Evolutionary conservation across 2,797 vertebrate genomes (phyloP), one percentile per base, ranked within the genome.

Genomic region (Ara ararauna): DNA sequence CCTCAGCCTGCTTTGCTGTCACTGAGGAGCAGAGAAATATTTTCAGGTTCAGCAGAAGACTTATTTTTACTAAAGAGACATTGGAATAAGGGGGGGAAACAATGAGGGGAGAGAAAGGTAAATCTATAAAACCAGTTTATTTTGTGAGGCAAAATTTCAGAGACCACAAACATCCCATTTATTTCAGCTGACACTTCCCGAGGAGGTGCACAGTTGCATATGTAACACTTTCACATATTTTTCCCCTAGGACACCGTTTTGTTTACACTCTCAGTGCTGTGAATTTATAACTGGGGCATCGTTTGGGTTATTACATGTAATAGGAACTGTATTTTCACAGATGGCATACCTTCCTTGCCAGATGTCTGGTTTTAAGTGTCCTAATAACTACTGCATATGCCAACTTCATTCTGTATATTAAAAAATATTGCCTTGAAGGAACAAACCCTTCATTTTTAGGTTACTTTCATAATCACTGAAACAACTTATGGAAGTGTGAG

Each of bases 271-370:
- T 47, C 73, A 94, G 50, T 53, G 45, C 60, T 90, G 65, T 83
- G 64, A 96, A 96, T 90, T 65, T 86, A 87, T 86, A 94, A 79
- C 79, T 94, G 95, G 85, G 85, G 87, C 47, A 85, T 86, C 47
- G 62, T 94, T 93, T 93, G 65, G 71, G n/a, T 94, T 96, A 94
- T 91, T 94, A 54, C 58, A 88, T 70, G 77, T 79, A 93, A 93
- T 62, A 76, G 42, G 56, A 67, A 42, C 27, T 45, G 50, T 76
- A 75, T 94, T 96, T 96, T 95, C 95, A 94, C 90, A 97, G 94
- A 93, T 92, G 92, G 65, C 44, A 96, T 76, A 78, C 72, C 89
- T 96, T 66, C 50, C 67, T 77, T 85, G 42, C 87, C 89, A 97
- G 86, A 93, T 96, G 86, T 94, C 79, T 87, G 18, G 30, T 83